Evolutionary conservation across 2,797 vertebrate genomes (phyloP), one percentile per base, ranked within the genome.

Genomic region (Alauda arvensis): DNA sequence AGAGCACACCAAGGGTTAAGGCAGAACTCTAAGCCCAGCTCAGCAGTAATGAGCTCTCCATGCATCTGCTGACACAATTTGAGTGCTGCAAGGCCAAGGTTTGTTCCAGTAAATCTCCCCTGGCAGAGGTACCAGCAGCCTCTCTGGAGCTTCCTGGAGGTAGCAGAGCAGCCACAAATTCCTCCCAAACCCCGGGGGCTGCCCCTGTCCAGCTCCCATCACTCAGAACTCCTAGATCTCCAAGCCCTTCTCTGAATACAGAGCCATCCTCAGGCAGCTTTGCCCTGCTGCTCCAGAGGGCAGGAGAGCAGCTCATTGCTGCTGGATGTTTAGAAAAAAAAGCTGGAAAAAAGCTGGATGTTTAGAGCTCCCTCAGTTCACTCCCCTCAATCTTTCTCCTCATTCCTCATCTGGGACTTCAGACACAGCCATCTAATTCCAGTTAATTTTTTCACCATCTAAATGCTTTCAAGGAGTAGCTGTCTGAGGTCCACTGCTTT

Each of bases 71-170:
- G 91, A 63, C 63, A 42, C 49, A 51, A 6, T 40, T 34, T 51
- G 63, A 49, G 14, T 6, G 68, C 66, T 77, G 65, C 88, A 72
- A 87, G 26, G 77, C 81, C 83, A 57, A 42, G 8, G 20, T 88
- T 94, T 93, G 82, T 87, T 95, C 91, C 77, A 95, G 66, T 67
- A 77, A 67, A 91, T 93, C 72, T 92, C 70, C 66, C 72, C 75
- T 65, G 92, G 70, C 83, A 95, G 90, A 83, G 65, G 81, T 21
- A 79, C 61, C 87, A 77, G 71, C 55, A 77, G 88, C 77, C 87
- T 78, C 85, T 77, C 26, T 75, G 59, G 76, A 51, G 29, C 83
- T 71, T 56, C 82, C 85, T 83, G 93, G 7, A 92, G 91, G 66
- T 34, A 89, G 69, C 83, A 62, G 62, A 74, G 49, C 67, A 78